These are phyloP conservation scores for Turnix velox DNA, from an alignment of 2,113 vertebrate species.

Conservation along the genomic window DNA sequence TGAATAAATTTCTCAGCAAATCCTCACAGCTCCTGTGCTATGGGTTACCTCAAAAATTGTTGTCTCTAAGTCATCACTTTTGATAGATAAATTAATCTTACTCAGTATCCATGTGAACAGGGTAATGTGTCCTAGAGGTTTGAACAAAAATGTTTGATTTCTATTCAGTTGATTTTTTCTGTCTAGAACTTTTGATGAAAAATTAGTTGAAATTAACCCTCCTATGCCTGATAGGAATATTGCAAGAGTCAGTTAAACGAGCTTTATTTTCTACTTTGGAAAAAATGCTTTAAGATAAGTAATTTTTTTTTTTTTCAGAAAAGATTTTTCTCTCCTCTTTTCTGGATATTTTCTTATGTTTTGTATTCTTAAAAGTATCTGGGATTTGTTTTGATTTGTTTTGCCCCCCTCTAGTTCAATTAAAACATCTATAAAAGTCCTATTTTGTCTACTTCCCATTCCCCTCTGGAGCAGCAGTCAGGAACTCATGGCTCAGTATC, in stretches of 20 bases:
- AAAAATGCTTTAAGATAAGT: neutral
- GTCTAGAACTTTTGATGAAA: neutral
- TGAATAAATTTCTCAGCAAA: neutral
- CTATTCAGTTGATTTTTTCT: neutral
- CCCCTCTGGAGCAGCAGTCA: neutral
- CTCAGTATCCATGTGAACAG: neutral
- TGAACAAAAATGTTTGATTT: neutral
- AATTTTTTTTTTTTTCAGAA: neutral
- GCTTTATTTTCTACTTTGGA: accelerated
- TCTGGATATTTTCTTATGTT: neutral
- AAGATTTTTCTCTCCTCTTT: neutral
- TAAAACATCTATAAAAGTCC: neutral
- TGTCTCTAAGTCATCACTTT: neutral
- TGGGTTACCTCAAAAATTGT: neutral
- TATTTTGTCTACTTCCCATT: neutral
- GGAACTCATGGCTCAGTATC: constrained; percentile 13
- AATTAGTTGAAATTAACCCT: neutral
- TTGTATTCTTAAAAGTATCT: neutral
- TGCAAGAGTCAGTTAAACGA: neutral
- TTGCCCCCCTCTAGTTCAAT: neutral
- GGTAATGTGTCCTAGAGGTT: accelerated
- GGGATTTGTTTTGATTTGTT: no score
- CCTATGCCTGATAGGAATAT: neutral
- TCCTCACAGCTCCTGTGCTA: neutral
- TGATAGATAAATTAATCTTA: neutral